These are phyloP conservation scores for Lindbergichthys nudifrons DNA, from an alignment of 2,797 vertebrate genomes.

Conservation along the genomic window DNA sequence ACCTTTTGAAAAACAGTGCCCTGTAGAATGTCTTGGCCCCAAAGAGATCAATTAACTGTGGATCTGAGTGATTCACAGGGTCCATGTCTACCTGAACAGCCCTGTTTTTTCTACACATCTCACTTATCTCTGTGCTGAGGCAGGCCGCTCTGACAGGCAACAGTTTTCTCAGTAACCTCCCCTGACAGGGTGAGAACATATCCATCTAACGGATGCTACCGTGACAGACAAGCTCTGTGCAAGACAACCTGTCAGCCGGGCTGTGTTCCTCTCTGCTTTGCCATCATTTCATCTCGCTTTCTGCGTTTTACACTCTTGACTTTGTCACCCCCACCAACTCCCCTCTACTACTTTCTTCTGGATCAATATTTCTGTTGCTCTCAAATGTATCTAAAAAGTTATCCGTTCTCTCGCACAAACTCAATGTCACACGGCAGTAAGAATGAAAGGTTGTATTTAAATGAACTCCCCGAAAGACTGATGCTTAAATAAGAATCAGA, in stretches of 20 bases:
- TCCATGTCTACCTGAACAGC: constrained; percentile 60
- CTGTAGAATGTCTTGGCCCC: constrained; percentile 56
- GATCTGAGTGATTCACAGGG: constrained; percentile 69
- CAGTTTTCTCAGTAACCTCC: constrained; percentile 77
- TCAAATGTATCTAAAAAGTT: constrained; percentile 25
- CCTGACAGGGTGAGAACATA: constrained; percentile 79
- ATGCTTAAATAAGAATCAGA: no score
- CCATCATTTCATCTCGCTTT: constrained; percentile 70
- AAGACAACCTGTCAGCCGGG: constrained; percentile 73
- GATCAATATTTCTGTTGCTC: constrained; percentile 65
- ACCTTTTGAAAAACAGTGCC: constrained; percentile 27
- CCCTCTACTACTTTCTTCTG: constrained; percentile 10
- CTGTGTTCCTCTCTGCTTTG: constrained; percentile 67
- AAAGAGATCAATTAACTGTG: constrained; percentile 79
- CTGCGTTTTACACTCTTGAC: constrained; percentile 40
- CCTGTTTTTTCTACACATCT: constrained; percentile 40
- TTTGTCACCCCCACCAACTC: constrained; percentile 25
- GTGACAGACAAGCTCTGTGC: constrained; percentile 72
- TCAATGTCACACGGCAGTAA: constrained; percentile 15
- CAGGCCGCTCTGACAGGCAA: constrained; percentile 72
- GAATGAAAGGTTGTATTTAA: constrained; percentile 27
- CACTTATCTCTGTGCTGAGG: constrained; percentile 46
- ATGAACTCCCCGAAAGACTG: constrained; percentile 25
- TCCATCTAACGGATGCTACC: constrained; percentile 75
- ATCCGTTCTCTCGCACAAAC: constrained; percentile 23